Evolutionary conservation across 1,140 invertebrate species (phyloP).

Genomic region (Cotesia chilonis): DNA sequence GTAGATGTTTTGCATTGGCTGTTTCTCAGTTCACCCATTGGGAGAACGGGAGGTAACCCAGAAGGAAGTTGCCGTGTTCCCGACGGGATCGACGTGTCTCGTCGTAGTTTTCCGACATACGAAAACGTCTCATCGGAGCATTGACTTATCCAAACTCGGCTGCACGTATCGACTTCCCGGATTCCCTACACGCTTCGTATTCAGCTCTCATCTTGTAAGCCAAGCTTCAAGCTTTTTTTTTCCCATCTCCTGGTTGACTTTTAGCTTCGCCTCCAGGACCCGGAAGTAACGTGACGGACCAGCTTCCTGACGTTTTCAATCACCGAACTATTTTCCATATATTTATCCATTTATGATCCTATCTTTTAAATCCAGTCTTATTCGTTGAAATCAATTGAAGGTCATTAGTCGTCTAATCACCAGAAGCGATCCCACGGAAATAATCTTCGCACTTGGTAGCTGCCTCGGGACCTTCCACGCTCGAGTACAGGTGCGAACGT

Average conservation of each 20-base stretch:
- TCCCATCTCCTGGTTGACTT: too few species aligned
- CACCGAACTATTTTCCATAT: conserved; percentile 3
- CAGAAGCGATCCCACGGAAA: conserved; percentile 43
- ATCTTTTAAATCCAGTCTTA: conserved; percentile 38
- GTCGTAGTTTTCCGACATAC: conserved; percentile 16
- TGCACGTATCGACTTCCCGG: conserved; percentile 28
- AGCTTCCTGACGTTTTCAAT: conserved; percentile 37
- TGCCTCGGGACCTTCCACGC: conserved; percentile 38
- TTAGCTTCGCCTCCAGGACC: conserved; percentile 1
- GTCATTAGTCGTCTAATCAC: conserved; percentile 51
- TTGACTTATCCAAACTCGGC: conserved; percentile 3
- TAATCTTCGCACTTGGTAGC: conserved; percentile 43
- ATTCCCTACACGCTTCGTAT: conserved; percentile 25
- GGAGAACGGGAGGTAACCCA: not conserved
- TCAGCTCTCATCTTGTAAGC: conserved; percentile 15
- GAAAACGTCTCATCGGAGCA: conserved; percentile 21
- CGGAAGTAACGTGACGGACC: conserved; percentile 40
- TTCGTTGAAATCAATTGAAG: conserved; percentile 38
- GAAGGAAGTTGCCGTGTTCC: conserved; percentile 1
- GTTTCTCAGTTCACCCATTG: conserved; percentile 10
- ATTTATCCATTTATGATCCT: not conserved
- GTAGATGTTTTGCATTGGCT: conserved; percentile 30
- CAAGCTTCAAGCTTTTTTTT: not conserved
- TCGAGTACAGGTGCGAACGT: conserved; percentile 43
- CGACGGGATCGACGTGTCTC: conserved; percentile 31